Conservation (phyloP, 2,113 vertebrate genomes). For the Anoplopoma fimbria region DNA sequence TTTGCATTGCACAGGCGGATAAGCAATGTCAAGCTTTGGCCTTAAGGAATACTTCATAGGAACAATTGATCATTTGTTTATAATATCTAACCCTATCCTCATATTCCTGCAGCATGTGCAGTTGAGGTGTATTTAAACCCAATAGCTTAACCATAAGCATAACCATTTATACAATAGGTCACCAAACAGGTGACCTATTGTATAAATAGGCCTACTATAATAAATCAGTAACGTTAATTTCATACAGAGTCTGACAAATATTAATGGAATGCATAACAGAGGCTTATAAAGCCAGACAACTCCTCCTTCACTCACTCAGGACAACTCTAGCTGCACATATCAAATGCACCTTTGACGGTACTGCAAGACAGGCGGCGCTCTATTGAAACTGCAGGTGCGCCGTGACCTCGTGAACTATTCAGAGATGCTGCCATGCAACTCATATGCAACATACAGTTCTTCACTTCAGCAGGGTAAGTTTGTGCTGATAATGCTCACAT, state of each 20-base stretch:
- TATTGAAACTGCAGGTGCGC: background rate
- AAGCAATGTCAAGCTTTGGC: no score
- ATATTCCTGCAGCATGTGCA: no score
- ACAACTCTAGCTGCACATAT: background rate
- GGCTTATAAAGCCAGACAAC: background rate
- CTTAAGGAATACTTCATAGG: no score
- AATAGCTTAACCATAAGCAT: no score
- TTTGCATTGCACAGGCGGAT: no score
- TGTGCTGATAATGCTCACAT: no score
- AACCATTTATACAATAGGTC: no score
- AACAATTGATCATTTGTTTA: no score
- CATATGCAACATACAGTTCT: background rate
- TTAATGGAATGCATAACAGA: background rate
- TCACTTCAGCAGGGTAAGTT: background rate
- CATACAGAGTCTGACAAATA: no score
- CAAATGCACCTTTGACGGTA: background rate
- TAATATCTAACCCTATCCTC: no score
- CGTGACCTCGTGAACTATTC: no score
- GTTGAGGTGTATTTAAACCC: background rate
- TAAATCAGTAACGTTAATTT: background rate
- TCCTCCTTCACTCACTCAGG: background rate
- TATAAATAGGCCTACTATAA: background rate
- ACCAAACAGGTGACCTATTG: no score
- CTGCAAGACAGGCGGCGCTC: background rate
- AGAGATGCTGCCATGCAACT: background rate